Conservation (phyloP, 35 echinoderm and acorn worm species). For the Apostichopus californicus region DNA sequence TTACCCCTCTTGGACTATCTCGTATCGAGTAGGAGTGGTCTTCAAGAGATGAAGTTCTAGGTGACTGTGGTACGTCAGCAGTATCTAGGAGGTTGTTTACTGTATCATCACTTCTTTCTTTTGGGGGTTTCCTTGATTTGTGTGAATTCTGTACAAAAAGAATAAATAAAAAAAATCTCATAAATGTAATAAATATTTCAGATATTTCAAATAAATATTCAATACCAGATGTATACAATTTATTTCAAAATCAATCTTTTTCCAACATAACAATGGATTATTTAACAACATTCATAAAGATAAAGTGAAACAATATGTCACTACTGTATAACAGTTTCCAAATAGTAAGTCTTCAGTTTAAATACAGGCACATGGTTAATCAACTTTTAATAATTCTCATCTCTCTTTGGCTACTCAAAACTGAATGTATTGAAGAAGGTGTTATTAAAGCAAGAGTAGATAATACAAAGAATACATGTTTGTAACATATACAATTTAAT, state of each 20-base stretch:
- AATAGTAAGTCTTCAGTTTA: not conserved
- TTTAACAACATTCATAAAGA: no score
- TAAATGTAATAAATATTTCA: no score
- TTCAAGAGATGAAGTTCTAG: not conserved
- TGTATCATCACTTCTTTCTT: no score
- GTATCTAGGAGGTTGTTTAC: not conserved
- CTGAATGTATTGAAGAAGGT: not conserved
- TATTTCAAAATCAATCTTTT: no score
- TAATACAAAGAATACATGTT: not conserved
- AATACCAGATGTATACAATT: no score
- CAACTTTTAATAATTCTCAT: not conserved
- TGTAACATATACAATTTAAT: not conserved
- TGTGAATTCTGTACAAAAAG: no score
- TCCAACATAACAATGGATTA: no score
- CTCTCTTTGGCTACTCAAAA: not conserved
- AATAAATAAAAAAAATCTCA: no score
- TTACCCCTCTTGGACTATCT: not conserved
- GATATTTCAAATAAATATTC: no score
- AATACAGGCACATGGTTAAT: not conserved
- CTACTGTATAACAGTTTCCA: not conserved
- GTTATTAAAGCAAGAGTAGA: not conserved
- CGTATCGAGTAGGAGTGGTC: not conserved
- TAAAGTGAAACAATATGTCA: not conserved
- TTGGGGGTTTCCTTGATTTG: no score
- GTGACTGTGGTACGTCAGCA: not conserved